Evolutionary conservation across 2,113 vertebrate genomes (phyloP), one percentile per base, ranked within the genome.

Genomic region (Motacilla tschutschensis): DNA sequence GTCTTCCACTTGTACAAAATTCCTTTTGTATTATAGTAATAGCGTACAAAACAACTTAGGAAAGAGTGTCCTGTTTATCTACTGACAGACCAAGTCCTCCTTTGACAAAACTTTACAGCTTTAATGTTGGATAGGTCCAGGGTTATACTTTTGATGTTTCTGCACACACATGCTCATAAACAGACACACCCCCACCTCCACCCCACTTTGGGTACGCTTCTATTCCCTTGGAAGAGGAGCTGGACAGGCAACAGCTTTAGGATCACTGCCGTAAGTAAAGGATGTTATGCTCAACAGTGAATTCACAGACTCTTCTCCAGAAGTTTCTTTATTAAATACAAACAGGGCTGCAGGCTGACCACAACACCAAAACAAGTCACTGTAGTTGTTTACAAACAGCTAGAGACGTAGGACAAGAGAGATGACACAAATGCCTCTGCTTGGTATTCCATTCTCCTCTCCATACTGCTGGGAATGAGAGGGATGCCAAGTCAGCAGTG

Each of bases 261-360:
- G 8, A 66, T 63, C 44, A 58, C 60, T 77, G 67, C 73, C 53
- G 3, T 50, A 57, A 48, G 69, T 40, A 60, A 64, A 29, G 31
- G 78, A 84, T 25, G 35, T 88, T 76, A 77, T 64, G 76, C 38
- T 90, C 58, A 51, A 8, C 13, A 92, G 53, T 92, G 57, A 94
- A 94, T 43, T 73, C 90, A 92, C 79, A 94, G 90, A 88, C 69
- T 91, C 86, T 94, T 91, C 92, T 94, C 41, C 93, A 87, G 60
- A 93, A 92, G 74, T 89, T 93, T 86, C 72, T 95, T 95, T 94
- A 95, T 95, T 94, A 92, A 93, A 85, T 79, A 93, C 69, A 93
- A 60, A 72, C 72, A 74, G 76, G 57, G 67, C 86, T 93, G 90
- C 64, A 90, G 84, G 50, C 87, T 91, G 87, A 85, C 86, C 86